These are phyloP conservation scores for Enteromius radiatus DNA, from an alignment of 2,797 vertebrate genomes.

Conservation along the genomic window DNA sequence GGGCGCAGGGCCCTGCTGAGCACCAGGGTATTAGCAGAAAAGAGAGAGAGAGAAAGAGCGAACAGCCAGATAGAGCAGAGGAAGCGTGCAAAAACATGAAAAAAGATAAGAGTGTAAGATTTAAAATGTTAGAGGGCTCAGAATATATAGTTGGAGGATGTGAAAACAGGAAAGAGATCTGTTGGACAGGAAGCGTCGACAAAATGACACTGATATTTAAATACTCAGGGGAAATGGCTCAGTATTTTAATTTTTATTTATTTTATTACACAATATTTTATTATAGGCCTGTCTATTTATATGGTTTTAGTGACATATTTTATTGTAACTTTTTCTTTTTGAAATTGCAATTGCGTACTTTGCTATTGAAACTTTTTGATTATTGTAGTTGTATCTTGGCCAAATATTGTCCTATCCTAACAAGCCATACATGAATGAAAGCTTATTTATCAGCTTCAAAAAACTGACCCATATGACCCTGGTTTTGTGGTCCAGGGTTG, in stretches of 20 bases:
- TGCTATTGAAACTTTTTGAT: not conserved
- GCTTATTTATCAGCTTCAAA: not conserved
- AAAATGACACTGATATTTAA: not conserved
- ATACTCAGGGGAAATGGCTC: not conserved
- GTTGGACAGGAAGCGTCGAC: slow-evolving; percentile 17
- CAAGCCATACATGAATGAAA: not conserved
- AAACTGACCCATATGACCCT: not conserved
- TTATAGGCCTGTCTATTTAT: not conserved
- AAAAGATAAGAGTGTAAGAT: slow-evolving; percentile 6
- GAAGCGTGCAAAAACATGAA: slow-evolving; percentile 26
- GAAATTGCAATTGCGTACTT: not conserved
- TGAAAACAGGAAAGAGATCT: slow-evolving; percentile 7
- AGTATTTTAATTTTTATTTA: not conserved
- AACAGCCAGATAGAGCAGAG: slow-evolving; percentile 20
- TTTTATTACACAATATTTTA: not conserved
- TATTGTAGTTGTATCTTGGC: not conserved
- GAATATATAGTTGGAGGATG: slow-evolving; percentile 17
- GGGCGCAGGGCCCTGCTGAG: slow-evolving; percentile 52
- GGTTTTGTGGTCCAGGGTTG: not conserved
- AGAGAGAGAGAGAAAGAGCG: slow-evolving; percentile 9
- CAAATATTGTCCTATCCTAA: not conserved
- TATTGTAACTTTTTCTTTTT: not conserved
- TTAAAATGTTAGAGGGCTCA: slow-evolving; percentile 21
- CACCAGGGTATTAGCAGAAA: slow-evolving; percentile 37
- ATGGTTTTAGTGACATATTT: not conserved